Evolutionary conservation across 2,113 vertebrate species (phyloP).

Genomic region (Cheilinus undulatus): DNA sequence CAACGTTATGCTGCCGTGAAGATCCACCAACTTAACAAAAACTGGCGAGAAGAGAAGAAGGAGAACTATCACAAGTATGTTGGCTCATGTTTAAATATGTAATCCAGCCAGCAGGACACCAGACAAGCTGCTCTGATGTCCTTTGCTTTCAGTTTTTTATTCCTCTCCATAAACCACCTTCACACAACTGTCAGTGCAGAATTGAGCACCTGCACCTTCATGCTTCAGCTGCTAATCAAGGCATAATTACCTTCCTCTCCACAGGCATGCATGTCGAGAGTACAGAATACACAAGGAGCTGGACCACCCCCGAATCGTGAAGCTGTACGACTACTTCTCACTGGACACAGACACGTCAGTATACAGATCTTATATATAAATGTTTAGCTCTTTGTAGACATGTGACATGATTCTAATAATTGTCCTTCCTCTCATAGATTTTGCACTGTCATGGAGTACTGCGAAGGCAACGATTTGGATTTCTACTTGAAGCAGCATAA

Average conservation of each 20-base stretch:
- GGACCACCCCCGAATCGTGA: slow-evolving; percentile 98
- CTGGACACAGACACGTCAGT: slow-evolving; percentile 99
- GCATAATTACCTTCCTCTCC: slow-evolving; percentile 38
- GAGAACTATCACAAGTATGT: slow-evolving; percentile 99
- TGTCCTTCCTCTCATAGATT: slow-evolving; percentile 83
- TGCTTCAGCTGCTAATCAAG: slow-evolving; percentile 37
- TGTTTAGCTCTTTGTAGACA: not conserved
- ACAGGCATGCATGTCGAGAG: slow-evolving; percentile 97
- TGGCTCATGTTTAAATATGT: not conserved
- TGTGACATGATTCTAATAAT: not conserved
- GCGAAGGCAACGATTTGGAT: slow-evolving; percentile 99
- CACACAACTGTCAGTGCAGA: slow-evolving; percentile 30
- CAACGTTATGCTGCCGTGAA: slow-evolving; percentile 99
- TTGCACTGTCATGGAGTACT: slow-evolving; percentile 99
- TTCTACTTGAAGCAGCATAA: slow-evolving; percentile 99
- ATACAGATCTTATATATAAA: not conserved
- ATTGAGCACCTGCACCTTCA: slow-evolving; percentile 33
- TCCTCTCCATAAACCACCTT: slow-evolving; percentile 33
- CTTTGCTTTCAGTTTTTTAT: slow-evolving; percentile 37
- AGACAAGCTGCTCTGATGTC: not conserved
- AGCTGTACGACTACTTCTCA: slow-evolving; percentile 99
- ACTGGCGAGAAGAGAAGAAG: slow-evolving; percentile 99
- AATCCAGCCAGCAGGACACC: not conserved
- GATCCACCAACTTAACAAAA: slow-evolving; percentile 99
- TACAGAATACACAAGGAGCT: slow-evolving; percentile 99